A percentile compares a stretch with the other conserved stretches of the same genome.
Conservation (phyloP, 1,140 invertebrate species). For the Linepithema humile region DNA sequence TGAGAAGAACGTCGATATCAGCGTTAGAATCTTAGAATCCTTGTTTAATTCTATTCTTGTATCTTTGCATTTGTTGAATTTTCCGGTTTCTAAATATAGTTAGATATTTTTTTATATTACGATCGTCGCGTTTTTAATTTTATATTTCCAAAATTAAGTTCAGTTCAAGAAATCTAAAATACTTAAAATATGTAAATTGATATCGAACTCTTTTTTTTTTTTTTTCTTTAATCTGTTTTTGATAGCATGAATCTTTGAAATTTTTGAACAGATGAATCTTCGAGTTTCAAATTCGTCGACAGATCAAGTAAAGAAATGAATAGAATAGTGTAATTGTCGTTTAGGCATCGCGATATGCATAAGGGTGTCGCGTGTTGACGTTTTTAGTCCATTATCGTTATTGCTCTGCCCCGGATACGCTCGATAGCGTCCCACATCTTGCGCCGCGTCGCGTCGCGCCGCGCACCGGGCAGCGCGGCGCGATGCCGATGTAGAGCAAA, state of each 20-base stretch:
- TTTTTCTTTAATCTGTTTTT: no score
- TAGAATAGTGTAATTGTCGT: not conserved
- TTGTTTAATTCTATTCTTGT: no score
- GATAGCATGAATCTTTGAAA: no score
- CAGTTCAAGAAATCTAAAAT: no score
- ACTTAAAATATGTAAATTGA: no score
- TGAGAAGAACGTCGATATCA: not conserved
- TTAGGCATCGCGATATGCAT: constrained; percentile 20
- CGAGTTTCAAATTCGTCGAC: not conserved
- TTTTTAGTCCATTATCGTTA: constrained; percentile 64
- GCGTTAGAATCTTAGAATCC: not conserved
- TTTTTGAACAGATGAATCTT: not conserved
- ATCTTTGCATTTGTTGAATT: not conserved
- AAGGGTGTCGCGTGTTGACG: constrained; percentile 45
- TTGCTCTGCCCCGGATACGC: constrained; percentile 74
- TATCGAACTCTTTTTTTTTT: no score
- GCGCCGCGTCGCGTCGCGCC: constrained; percentile 55
- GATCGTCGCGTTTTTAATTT: not conserved
- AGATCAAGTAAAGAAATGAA: not conserved
- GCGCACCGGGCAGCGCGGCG: constrained; percentile 31
- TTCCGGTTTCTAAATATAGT: no score
- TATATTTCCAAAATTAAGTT: no score
- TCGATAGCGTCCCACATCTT: constrained; percentile 72
- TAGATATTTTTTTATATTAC: not conserved
- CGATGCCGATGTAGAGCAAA: constrained; percentile 72